Conservation (phyloP, 2,113 vertebrate genomes). For the Verasper variegatus region DNA sequence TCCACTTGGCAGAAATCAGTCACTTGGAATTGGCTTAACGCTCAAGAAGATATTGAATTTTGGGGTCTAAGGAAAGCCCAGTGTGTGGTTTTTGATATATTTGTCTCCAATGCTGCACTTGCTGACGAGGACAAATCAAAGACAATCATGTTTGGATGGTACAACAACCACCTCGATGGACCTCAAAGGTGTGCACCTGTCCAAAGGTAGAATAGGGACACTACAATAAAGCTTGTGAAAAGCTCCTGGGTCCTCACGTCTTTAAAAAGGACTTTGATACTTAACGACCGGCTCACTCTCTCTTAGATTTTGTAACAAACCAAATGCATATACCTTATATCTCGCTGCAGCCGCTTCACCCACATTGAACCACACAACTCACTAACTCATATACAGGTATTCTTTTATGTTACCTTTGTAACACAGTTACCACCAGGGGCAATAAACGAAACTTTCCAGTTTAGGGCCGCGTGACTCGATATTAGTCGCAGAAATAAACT, state of each 20-base stretch:
- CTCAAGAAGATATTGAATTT: not conserved
- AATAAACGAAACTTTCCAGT: not conserved
- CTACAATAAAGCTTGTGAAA: too few species aligned
- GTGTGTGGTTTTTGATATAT: not conserved
- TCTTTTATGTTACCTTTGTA: not conserved
- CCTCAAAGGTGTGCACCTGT: not conserved
- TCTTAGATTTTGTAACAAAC: not conserved
- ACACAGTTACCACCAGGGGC: not conserved
- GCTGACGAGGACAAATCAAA: not conserved
- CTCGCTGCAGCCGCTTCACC: too few species aligned
- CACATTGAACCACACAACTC: too few species aligned
- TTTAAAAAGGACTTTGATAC: not conserved
- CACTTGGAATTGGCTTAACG: constrained; percentile 13
- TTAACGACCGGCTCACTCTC: not conserved
- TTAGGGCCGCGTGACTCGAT: not conserved
- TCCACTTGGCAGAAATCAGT: constrained; percentile 32
- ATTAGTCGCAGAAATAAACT: not conserved
- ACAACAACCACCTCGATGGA: not conserved
- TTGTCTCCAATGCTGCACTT: not conserved
- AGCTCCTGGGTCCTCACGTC: too few species aligned
- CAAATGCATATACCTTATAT: not conserved
- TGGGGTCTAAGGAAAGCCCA: not conserved
- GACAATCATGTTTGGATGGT: not conserved
- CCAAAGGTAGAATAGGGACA: not conserved
- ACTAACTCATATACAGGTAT: not conserved